A percentile compares a stretch with the other conserved stretches of the same genome.
phyloP scores from a whole-genome alignment of 2,888 invertebrate genomes.

The Dolichopus griseipennis region DNA sequence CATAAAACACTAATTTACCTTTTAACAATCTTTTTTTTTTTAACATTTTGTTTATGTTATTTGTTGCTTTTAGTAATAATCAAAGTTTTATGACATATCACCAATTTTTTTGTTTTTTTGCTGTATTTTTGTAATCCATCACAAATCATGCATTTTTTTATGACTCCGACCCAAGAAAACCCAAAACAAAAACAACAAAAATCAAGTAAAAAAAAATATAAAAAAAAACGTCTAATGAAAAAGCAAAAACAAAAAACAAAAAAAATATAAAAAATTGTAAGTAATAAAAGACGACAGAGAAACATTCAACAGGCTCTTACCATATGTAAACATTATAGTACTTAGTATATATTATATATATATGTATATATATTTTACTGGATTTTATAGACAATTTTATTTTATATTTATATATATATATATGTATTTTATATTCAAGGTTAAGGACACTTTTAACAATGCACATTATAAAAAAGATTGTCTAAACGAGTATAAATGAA shows the following conservation, averaged over 20 bases:
- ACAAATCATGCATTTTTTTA: background rate
- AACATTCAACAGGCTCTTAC: conserved; percentile 2
- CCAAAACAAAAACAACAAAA: background rate
- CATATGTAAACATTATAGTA: background rate
- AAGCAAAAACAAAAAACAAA: background rate
- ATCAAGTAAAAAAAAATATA: background rate
- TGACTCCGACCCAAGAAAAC: background rate
- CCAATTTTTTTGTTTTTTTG: background rate
- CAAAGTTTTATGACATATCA: background rate
- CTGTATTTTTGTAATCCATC: background rate
- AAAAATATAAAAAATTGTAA: too few relatives aligned
- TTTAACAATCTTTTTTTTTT: background rate
- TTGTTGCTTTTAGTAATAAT: background rate
- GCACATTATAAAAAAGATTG: too few relatives aligned
- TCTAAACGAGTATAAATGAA: too few relatives aligned
- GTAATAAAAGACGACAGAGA: background rate
- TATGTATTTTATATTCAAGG: background rate
- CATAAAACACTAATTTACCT: background rate
- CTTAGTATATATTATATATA: background rate
- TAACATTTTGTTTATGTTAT: background rate
- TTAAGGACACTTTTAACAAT: background rate
- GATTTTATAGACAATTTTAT: background rate
- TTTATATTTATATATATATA: background rate
- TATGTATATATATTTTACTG: background rate
- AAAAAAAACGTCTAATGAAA: background rate